Conservation (phyloP, 2,888 invertebrate genomes). For the Latrodectus hesperus region DNA sequence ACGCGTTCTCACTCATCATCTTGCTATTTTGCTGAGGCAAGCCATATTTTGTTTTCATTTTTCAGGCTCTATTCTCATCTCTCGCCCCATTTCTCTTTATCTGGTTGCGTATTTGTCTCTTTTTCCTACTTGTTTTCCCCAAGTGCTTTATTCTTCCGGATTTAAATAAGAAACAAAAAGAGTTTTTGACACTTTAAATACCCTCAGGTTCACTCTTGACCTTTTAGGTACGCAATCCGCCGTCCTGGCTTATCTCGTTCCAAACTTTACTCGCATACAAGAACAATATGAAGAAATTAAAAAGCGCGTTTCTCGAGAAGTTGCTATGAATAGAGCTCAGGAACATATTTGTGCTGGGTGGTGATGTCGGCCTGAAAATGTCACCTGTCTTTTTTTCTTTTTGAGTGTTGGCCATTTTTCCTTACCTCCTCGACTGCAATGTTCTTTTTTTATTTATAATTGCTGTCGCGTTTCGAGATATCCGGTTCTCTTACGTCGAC, state of each 20-base stretch:
- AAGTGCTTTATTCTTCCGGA: background rate
- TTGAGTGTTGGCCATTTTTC: background rate
- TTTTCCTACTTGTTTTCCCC: background rate
- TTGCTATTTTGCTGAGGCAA: slow-evolving; percentile 28
- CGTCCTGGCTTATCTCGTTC: background rate
- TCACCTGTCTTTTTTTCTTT: background rate
- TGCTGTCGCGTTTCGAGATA: no score
- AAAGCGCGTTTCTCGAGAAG: background rate
- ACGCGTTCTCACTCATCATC: slow-evolving; percentile 20
- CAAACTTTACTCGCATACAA: background rate
- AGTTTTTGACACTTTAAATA: background rate
- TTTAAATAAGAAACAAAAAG: background rate
- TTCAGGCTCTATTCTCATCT: background rate
- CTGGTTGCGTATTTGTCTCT: background rate
- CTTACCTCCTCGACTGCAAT: background rate
- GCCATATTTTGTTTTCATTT: slow-evolving; percentile 30
- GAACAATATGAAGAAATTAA: background rate
- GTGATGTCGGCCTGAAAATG: background rate
- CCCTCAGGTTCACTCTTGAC: background rate
- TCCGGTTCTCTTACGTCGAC: no score
- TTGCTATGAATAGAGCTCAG: background rate
- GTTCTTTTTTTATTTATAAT: no score
- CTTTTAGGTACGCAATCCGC: background rate
- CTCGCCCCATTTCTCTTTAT: background rate
- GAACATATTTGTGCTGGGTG: background rate